These are phyloP conservation scores for Calliphora vomitoria DNA, from an alignment of 2,888 invertebrate species.

Conservation along the genomic window DNA sequence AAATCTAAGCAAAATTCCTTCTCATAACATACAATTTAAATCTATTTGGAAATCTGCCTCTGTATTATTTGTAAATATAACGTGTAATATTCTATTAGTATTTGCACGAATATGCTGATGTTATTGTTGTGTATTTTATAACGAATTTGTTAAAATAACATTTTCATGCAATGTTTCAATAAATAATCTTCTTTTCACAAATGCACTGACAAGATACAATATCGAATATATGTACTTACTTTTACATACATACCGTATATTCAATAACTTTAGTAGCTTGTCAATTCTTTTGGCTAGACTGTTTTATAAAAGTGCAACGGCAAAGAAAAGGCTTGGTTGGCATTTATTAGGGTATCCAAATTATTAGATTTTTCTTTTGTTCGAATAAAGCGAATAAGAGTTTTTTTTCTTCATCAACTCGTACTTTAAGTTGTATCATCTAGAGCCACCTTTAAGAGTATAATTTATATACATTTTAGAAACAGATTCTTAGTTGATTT, in stretches of 20 bases:
- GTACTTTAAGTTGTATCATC: too few species aligned
- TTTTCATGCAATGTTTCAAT: constrained; percentile 52
- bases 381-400: too few species aligned
- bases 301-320: neutral
- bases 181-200: constrained; percentile 39
- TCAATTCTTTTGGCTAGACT: constrained; percentile 19
- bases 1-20: too few species aligned
- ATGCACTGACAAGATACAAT: constrained; percentile 26
- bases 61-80: neutral
- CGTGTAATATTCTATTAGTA: neutral
- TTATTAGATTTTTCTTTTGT: too few species aligned
- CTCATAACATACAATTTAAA: neutral
- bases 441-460: too few species aligned
- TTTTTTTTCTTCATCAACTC: too few species aligned
- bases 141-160: constrained; percentile 47
- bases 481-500: too few species aligned
- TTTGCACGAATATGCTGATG: neutral
- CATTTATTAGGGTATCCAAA: too few species aligned
- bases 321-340: neutral
- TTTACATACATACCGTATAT: neutral
- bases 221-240: neutral
- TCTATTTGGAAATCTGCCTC: neutral
- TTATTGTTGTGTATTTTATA: neutral
- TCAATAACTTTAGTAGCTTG: constrained; percentile 3
- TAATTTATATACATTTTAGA: too few species aligned